Conservation (phyloP, 2,888 invertebrate species). For the Glyphotaelius pellucidus region DNA sequence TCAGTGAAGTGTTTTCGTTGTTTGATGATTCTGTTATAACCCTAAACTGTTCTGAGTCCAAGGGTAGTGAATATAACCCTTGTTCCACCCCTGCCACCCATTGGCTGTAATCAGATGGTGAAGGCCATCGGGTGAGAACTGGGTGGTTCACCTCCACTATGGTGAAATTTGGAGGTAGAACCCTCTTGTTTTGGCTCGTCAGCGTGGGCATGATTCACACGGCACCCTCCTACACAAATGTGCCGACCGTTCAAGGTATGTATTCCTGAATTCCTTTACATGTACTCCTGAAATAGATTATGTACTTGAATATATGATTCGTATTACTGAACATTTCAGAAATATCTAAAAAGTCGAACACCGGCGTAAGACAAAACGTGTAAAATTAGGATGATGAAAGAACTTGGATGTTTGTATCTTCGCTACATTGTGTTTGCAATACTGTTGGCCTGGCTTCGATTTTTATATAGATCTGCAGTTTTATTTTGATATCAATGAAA, state of each 20-base stretch:
- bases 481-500: too few species aligned
- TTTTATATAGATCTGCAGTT: too few species aligned
- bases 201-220: constrained; percentile 38
- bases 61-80: not conserved
- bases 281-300: not conserved
- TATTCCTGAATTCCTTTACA: not conserved
- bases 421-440: too few species aligned
- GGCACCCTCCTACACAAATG: constrained; percentile 47
- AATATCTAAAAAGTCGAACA: not conserved
- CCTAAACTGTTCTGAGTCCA: not conserved
- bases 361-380: too few species aligned
- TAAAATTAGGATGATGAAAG: too few species aligned
- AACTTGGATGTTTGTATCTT: too few species aligned
- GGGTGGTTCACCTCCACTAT: constrained; percentile 43
- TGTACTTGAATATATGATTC: too few species aligned
- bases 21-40: not conserved
- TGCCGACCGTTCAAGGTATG: constrained; percentile 50
- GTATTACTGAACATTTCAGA: not conserved
- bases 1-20: not conserved
- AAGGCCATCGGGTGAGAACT: not conserved
- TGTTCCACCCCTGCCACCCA: not conserved
- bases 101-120: constrained; percentile 33
- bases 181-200: constrained; percentile 43
- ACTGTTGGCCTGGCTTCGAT: too few species aligned
- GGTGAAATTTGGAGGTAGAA: constrained; percentile 35